These are phyloP conservation scores for Drosophila ustulata DNA, from an alignment of 2,888 invertebrate species.

Conservation along the genomic window DNA sequence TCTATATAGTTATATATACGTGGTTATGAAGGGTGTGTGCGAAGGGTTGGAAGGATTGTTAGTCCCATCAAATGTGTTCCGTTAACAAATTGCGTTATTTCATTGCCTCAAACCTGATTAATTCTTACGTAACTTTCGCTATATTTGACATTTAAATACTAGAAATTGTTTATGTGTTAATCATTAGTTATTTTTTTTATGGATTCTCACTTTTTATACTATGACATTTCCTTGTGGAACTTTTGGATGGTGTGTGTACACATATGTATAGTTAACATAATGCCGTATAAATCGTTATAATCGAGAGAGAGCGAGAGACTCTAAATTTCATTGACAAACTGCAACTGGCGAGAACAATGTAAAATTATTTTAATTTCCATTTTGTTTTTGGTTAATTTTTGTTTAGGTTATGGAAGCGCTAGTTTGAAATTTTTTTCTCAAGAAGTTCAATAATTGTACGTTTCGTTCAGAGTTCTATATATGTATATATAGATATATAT, in stretches of 20 bases:
- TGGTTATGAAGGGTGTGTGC: background rate
- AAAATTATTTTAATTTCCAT: background rate
- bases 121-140: slow-evolving; percentile 9
- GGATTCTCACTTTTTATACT: background rate
- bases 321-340: slow-evolving; percentile 18
- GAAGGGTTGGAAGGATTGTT: background rate
- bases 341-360: slow-evolving; percentile 30
- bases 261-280: slow-evolving; percentile 36
- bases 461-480: slow-evolving; percentile 40
- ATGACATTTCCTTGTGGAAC: slow-evolving; percentile 21
- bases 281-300: slow-evolving; percentile 28
- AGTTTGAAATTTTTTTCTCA: slow-evolving; percentile 52
- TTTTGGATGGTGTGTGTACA: slow-evolving; percentile 28
- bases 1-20: background rate
- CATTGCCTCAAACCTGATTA: slow-evolving; percentile 2
- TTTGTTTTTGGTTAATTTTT: slow-evolving; percentile 16
- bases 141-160: slow-evolving; percentile 8
- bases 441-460: slow-evolving; percentile 63
- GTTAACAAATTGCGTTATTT: slow-evolving; percentile 21
- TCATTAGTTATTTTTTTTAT: background rate
- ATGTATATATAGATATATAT: background rate
- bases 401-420: slow-evolving; percentile 66
- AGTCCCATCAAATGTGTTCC: slow-evolving; percentile 20
- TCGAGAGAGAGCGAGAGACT: background rate
- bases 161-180: slow-evolving; percentile 4